Evolutionary conservation across 2,113 vertebrate species (phyloP).

Genomic region (Laticauda laticaudata): DNA sequence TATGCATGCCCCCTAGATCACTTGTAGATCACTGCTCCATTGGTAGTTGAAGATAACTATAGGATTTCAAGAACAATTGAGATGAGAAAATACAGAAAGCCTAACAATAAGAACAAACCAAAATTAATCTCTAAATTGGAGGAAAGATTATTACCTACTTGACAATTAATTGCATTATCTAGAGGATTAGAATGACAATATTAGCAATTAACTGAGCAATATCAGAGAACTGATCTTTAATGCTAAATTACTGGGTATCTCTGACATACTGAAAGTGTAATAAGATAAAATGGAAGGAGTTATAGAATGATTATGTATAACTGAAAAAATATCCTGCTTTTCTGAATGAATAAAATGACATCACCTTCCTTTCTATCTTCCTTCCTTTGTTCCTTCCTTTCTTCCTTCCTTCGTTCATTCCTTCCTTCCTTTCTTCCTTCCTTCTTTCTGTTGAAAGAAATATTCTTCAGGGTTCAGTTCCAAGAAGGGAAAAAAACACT

Average conservation of each 20-base stretch:
- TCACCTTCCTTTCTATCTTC: neutral
- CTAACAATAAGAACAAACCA: neutral
- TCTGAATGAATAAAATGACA: constrained; percentile 34
- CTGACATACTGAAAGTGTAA: constrained; percentile 52
- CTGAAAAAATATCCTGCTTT: neutral
- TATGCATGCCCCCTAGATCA: no score
- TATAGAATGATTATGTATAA: constrained; percentile 36
- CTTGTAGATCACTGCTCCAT: neutral
- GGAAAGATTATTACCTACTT: constrained; percentile 40
- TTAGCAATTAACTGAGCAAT: constrained; percentile 58
- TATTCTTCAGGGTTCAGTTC: no score
- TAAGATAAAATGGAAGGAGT: constrained; percentile 43
- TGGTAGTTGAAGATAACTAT: neutral
- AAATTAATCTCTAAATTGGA: constrained; percentile 21
- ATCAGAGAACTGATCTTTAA: constrained; percentile 56
- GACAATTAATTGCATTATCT: constrained; percentile 45
- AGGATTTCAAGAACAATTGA: neutral
- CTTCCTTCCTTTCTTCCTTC: neutral
- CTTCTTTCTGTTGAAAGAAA: neutral
- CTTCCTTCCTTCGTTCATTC: neutral
- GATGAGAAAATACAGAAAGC: neutral
- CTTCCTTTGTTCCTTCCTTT: neutral
- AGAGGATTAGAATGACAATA: constrained; percentile 47
- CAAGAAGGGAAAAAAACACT: no score
- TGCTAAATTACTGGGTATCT: constrained; percentile 52